Base-by-base conservation (phyloP, 2,113 vertebrate species). In the Hemicordylus capensis region DNA sequence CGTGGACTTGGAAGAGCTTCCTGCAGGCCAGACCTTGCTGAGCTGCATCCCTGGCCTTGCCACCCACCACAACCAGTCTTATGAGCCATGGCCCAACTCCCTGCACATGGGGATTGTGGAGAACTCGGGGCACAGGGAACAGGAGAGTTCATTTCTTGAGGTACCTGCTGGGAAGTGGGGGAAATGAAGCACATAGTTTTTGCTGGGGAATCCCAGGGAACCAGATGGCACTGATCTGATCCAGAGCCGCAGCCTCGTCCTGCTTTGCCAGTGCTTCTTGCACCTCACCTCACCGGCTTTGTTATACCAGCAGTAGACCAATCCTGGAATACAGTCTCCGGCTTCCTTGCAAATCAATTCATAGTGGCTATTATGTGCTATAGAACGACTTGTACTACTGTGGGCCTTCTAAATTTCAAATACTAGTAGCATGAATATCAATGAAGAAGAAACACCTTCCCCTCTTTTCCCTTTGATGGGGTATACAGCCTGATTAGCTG, bases 251-350 rank as follows among this genome's bases (percentile, higher is more conserved):
- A 70, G 1, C 31, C 22, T 2, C 28, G 2, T 72, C 31, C 42
- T 46, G n/a, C 31, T 37, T 5, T n/a, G 6, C 15, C 15, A 42
- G 4, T 20, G 64, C 12, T 54, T 34, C 9, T 72, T 20, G 51
- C 9, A 37, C 31, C 31, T 44, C 11, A 14, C 28, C 34, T 22
- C 22, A 24, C 31, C 64, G 42, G 17, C 15, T 54, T 39, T 81
- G 17, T 31, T 42, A 42, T 58, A 20, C 34, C 34, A 17, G 46
- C 10, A 12, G 61, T 48, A 26, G n/a, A n/a, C n/a, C n/a, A n/a
- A n/a, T n/a, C n/a, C n/a, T n/a, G n/a, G n/a, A n/a, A n/a, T 12
- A 63, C 42, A 26, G 2, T 24, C 24, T 0, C 0, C 1, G 42
- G 31, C 1, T 0, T 8, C 22, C n/a, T 42, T n/a, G 28, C 15